Evolutionary conservation across 2,888 invertebrate genomes (phyloP).

Genomic region (Aspidiotus destructor): DNA sequence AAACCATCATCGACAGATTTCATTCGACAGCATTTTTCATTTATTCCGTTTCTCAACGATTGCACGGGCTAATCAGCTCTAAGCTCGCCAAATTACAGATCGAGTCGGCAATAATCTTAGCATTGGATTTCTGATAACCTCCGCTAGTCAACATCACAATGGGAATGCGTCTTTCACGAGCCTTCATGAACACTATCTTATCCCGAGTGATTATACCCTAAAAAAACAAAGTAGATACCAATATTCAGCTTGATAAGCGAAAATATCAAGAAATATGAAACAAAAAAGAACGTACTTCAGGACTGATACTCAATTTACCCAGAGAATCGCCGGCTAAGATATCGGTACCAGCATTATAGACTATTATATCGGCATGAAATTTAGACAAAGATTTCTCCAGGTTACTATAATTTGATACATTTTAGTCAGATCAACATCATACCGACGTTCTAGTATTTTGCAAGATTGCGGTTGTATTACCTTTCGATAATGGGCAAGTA

Average conservation of each 20-base stretch:
- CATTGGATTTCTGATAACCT: slow-evolving; percentile 68
- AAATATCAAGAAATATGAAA: background rate
- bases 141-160: slow-evolving; percentile 82
- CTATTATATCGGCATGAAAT: slow-evolving; percentile 66
- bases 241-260: background rate
- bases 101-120: slow-evolving; percentile 72
- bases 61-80: slow-evolving; percentile 46
- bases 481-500: slow-evolving; percentile 57
- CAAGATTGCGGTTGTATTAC: slow-evolving; percentile 45
- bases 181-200: slow-evolving; percentile 67
- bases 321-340: slow-evolving; percentile 67
- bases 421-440: background rate
- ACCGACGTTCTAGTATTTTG: background rate
- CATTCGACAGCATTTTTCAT: too few relatives aligned
- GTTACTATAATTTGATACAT: slow-evolving; percentile 46
- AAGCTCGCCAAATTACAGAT: slow-evolving; percentile 62
- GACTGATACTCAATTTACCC: slow-evolving; percentile 60
- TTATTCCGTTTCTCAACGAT: too few relatives aligned
- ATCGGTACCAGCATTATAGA: slow-evolving; percentile 93
- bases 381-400: slow-evolving; percentile 57
- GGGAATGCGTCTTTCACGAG: slow-evolving; percentile 55
- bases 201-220: slow-evolving; percentile 79
- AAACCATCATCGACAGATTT: too few relatives aligned
- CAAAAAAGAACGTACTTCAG: slow-evolving; percentile 47
- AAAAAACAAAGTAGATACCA: slow-evolving; percentile 37